Conservation (phyloP, 2,797 vertebrate species). For the Holocentrus rufus region DNA sequence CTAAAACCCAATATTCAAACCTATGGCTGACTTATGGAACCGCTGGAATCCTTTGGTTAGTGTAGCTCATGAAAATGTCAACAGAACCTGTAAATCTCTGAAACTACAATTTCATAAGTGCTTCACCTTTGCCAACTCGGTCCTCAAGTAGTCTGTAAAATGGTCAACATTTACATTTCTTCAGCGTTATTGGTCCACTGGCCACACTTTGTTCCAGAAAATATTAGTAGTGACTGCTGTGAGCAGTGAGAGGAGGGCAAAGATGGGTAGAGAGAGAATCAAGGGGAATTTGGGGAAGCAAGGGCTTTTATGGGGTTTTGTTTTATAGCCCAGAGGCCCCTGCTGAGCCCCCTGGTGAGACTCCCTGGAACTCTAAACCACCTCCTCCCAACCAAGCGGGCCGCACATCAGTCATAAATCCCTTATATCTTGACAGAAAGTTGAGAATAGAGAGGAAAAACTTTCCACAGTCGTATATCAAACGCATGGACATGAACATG, state of each 20-base stretch:
- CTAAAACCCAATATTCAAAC: background rate
- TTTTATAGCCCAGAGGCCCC: conserved; percentile 27
- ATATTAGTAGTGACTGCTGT: background rate
- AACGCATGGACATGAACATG: background rate
- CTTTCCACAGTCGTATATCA: conserved; percentile 1
- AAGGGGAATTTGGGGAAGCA: background rate
- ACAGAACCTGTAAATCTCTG: background rate
- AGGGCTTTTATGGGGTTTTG: conserved; percentile 44
- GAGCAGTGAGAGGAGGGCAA: background rate
- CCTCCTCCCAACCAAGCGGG: conserved; percentile 1
- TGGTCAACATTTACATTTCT: background rate
- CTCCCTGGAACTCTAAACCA: conserved; percentile 26
- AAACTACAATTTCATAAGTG: background rate
- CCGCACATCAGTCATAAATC: conserved; percentile 34
- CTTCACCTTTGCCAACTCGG: conserved; percentile 1
- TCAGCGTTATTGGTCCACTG: background rate
- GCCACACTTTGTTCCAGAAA: background rate
- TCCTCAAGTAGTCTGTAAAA: background rate
- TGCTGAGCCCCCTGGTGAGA: conserved; percentile 26
- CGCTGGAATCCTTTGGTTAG: background rate
- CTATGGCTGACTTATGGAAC: background rate
- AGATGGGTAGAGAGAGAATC: background rate
- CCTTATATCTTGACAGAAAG: conserved; percentile 30
- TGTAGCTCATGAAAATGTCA: conserved; percentile 1
- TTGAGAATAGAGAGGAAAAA: conserved; percentile 1